Evolutionary conservation across 2,888 invertebrate species (phyloP), one percentile per base, ranked within the genome.

Genomic region (Andricus curvator): DNA sequence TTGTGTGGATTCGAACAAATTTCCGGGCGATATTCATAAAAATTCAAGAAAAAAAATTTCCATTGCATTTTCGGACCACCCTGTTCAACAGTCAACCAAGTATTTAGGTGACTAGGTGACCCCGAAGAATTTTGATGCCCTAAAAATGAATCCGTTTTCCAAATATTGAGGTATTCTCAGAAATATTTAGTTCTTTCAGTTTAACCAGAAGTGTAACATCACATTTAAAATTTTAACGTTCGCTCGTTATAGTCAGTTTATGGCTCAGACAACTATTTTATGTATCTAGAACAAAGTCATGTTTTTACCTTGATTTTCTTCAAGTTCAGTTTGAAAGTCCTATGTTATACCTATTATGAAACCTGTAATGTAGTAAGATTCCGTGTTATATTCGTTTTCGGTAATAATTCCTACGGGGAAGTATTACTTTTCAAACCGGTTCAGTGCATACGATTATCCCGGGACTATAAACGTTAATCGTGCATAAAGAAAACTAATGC

Each of bases 381-480:
- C 62, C 25, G 25, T 25, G n/a, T 33, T 74, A 44, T 20, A 29
- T 51, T 74, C n/a, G 51, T 74, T 74, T 74, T 74, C 20, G 51
- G 56, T 56, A 74, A 74, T 74, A 74, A 74, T 74, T 74, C 33
- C 33, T 33, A 70, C 29, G 70, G 29, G 51, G 20, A 29, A 20
- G 33, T 74, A 41, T n/a, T 37, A 56, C 29, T 74, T 74, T 74
- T 56, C 20, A n/a, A 37, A 74, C 74, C 74, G 74, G 74, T 74
- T 74, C 33, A 74, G 74, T 20, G 74, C 56, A 48, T 74, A 74
- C 17, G 33, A 56, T 74, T 56, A 74, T 74, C 74, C 33, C 20
- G 51, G 25, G 70, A 25, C 51, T 74, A 33, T 56, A 56, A 33
- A 56, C 29, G 33, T 33, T 37, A 56, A 33, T 33, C 29, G 33